Base-by-base conservation (phyloP, 2,113 vertebrate species). In the Sprattus sprattus region DNA sequence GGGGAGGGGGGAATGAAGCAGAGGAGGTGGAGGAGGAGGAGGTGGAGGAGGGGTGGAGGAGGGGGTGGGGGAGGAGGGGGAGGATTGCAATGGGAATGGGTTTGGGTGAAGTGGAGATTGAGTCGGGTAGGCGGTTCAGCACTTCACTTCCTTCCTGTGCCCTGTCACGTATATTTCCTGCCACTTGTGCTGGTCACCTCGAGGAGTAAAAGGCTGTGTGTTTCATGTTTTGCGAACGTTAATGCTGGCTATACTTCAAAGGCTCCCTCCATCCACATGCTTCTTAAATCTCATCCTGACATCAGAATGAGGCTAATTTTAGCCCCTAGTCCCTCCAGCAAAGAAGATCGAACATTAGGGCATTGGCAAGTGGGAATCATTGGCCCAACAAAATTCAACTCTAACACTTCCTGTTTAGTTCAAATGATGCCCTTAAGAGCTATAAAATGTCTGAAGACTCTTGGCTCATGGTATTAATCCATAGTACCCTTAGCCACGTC, bases 91-190 rank as follows among this genome's bases (percentile, higher is more conserved):
- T 11, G 10, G 6, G 47, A 49, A 49, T 49, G 47, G 47, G 10
- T 8, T 49, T 49, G 6, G 47, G 6, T 49, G 47, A 49, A 49
- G 47, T 6, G 47, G 47, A 49, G 47, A 49, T 49, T 49, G 47
- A 49, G 50, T 52, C 16, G 52, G 52, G 16, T 54, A 39, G 39
- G 39, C 39, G 52, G 52, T 54, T 1, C 16, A 54, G 13, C 16
- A 16, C 52, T 54, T 92, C 94, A 91, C 91, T 95, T 96, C 95
- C 95, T 96, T 95, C 95, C 95, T 96, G 94, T 93, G 91, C 91
- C 91, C 93, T 95, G 91, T 91, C 94, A 93, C 94, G 95, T 96
- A 94, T 95, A 95, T 96, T 96, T 97, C 94, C 95, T 96, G 92
- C 94, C 93, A 90, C 52, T 94, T 95, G 93, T 92, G 89, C 89